These are phyloP conservation scores for Desmophyllum pertusum DNA, from an alignment of 92 coral and sea anemone species.

Conservation along the genomic window DNA sequence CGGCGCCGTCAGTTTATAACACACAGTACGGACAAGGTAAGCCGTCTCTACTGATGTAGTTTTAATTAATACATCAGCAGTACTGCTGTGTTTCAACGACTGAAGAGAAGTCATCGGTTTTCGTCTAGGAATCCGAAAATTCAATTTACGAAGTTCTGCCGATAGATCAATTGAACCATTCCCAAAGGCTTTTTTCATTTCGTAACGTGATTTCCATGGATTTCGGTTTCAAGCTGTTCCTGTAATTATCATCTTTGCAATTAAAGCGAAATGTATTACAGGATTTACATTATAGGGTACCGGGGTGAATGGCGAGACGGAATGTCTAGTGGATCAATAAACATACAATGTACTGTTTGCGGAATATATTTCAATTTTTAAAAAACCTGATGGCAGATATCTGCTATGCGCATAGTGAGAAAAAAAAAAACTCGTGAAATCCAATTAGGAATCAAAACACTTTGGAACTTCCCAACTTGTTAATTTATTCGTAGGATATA, in stretches of 20 bases:
- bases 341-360: not conserved
- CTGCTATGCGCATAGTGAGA: not conserved
- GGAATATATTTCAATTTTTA: not conserved
- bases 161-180: not conserved
- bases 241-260: not conserved
- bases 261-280: not conserved
- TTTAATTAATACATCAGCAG: not conserved
- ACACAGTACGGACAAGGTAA: not conserved
- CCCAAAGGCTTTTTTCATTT: not conserved
- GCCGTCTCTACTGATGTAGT: not conserved
- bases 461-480: not conserved
- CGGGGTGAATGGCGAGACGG: not conserved
- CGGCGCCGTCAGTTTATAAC: not conserved
- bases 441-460: not conserved
- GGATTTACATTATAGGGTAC: not conserved
- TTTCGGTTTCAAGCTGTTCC: not conserved
- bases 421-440: not conserved
- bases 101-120: no score
- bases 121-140: not conserved
- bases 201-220: not conserved
- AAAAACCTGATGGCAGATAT: not conserved
- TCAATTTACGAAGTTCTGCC: not conserved
- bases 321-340: not conserved
- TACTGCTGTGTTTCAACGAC: not conserved
- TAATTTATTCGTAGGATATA: not conserved